Evolutionary conservation across 2,888 invertebrate genomes (phyloP), one percentile per base, ranked within the genome.

Genomic region (Sylvicola fuscatus): DNA sequence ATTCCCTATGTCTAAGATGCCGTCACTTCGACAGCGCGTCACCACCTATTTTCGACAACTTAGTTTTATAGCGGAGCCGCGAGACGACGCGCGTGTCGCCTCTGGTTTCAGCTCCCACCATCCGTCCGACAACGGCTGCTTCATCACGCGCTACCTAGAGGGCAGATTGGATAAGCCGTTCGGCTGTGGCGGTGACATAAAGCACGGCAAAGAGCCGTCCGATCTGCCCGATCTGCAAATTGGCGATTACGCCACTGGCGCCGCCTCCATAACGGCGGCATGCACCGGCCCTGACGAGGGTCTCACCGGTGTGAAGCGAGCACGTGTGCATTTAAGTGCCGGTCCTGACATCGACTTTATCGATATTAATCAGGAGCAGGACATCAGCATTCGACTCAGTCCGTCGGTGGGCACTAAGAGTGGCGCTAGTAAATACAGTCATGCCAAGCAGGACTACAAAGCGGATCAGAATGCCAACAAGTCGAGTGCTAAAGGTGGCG

Each of bases 241-340:
- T 34, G 66, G 61, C 10, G 44, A 50, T 14, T 67, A 66, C 47
- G 53, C 60, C 29, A 61, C 58, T 27, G 67, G 70, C 12, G 50
- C 63, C 17, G 61, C 63, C 36, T 65, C 68, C 34, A 62, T 81
- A 35, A 62, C 74, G 37, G 74, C 79, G 8, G 75, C 82, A 37
- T 73, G 72, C 48, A 79, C 84, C 1, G 87, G 87, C 7, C 87
- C 87, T 1, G 76, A 78, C 46, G 76, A 73, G 38, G 87, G 87
- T 2, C 62, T 87, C 3, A 75, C 77, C 1, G 70, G 74, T 33
- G 76, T 82, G 15, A 73, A 72, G 52, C 60, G 70, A 33, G 66
- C 66, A 34, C 70, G 72, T 46, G 62, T 70, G 43, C 72, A 74
- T 53, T 61, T 78, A 41, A 70, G 70, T 38, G 65, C 72, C 32